phyloP scores from a whole-genome alignment of 37 sponge, comb jelly and placozoan species.

The Ephydatia muelleri region DNA sequence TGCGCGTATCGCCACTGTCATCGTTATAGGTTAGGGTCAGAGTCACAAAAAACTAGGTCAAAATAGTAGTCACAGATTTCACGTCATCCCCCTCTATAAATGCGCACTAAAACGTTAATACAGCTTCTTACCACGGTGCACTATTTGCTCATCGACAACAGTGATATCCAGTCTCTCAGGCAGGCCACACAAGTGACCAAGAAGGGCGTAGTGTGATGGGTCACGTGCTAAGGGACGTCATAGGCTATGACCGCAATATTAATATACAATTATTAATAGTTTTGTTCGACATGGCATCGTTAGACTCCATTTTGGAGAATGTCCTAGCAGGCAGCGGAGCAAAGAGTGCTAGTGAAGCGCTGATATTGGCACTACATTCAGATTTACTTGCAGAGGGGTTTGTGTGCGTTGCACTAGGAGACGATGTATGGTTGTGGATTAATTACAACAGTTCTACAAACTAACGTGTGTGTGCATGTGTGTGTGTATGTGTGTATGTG shows the following conservation, averaged over 20 bases:
- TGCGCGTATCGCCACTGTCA: neutral
- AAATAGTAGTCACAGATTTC: neutral
- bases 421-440: conserved; percentile 39
- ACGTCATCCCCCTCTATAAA: neutral
- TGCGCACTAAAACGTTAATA: neutral
- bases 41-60: neutral
- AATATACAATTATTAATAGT: neutral
- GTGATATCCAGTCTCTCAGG: neutral
- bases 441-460: neutral
- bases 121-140: neutral
- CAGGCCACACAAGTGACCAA: neutral
- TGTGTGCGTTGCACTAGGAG: conserved; percentile 47
- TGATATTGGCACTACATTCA: conserved; percentile 50
- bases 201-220: neutral
- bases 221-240: neutral
- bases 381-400: conserved; percentile 56
- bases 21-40: neutral
- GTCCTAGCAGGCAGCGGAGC: conserved; percentile 23
- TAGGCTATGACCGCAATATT: neutral
- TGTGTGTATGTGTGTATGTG: neutral
- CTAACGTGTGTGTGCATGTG: neutral
- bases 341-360: conserved; percentile 17
- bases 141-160: neutral
- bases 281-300: neutral
- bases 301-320: conserved; percentile 58